Base-by-base conservation (phyloP, 1,140 invertebrate species). In the Psix sp. region DNA sequence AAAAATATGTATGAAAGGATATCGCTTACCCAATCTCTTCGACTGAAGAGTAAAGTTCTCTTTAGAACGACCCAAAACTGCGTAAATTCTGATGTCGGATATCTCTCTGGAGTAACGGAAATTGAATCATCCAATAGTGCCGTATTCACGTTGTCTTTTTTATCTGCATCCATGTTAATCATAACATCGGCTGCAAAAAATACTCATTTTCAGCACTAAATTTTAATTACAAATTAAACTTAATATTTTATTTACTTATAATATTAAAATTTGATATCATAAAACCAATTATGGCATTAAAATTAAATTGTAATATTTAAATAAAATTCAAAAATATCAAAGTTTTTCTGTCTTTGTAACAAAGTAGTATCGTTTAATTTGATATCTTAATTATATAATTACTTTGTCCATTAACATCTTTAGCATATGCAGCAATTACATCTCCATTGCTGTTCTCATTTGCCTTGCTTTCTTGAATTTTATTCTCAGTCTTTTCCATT, bases 41-140 rank as follows among this genome's bases (percentile, higher is more conserved):
- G 88, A 73, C 93, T 95, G 88, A 95, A 95, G 1, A 95, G 88
- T 24, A 95, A 77, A 0, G 94, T 93, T 77, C 94, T 87, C 74
- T 92, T 94, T 3, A 95, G 84, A 38, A 95, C 92, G 24, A 95
- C 91, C 91, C 93, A 94, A 83, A 95, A 95, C 84, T 95, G 94
- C 36, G 88, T 89, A 0, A 91, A 87, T 84, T 94, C 93, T 0
- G 93, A 92, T 0, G 90, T 94, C 10, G 93, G 91, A 82, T 95
- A 95, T 36, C 93, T 89, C 35, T 90, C 89, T 6, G 92, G 92
- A 0, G 91, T 90, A 0, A 88, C 88, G 31, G 86, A 77, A 17
- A 88, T 75, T 1, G 83, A 80, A 5, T 89, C 87, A 0, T 93
- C 91, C 5, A 95, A 84, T 0, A 95, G 81, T 1, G 92, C 90